Conservation (phyloP, 2,113 vertebrate species). For the Indicator maculatus region DNA sequence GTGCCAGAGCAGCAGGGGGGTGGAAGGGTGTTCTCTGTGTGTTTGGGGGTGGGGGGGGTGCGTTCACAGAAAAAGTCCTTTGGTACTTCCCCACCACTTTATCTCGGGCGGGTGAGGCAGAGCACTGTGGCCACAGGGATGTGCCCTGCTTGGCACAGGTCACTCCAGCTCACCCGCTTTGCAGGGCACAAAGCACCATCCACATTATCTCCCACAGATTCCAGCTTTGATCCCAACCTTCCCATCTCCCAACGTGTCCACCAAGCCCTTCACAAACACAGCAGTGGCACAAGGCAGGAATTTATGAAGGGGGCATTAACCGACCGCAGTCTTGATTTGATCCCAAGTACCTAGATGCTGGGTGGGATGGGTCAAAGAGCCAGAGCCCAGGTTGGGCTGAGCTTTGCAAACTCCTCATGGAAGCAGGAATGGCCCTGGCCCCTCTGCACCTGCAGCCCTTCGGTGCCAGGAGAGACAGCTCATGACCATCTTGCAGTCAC, state of each 20-base stretch:
- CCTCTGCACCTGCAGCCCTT: neutral
- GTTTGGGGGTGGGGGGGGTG: too few species aligned
- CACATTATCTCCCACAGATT: neutral
- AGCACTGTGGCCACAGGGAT: neutral
- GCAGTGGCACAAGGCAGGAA: neutral
- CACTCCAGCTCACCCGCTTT: fast-evolving
- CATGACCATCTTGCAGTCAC: neutral
- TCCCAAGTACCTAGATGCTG: neutral
- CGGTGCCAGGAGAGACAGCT: neutral
- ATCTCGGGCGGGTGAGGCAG: fast-evolving
- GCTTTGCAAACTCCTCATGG: neutral
- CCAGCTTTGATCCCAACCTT: constrained; percentile 35
- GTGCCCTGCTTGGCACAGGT: neutral
- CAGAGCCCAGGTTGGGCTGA: neutral
- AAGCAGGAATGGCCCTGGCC: neutral
- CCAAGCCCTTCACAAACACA: constrained; percentile 16
- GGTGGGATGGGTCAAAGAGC: neutral
- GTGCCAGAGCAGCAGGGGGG: neutral
- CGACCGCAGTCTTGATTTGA: neutral
- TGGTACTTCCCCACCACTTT: fast-evolving
- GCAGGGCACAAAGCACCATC: neutral
- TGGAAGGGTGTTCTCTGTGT: fast-evolving
- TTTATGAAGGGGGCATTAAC: constrained; percentile 48
- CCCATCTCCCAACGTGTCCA: neutral
- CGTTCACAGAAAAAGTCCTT: neutral